These are phyloP conservation scores for Megaceryle alcyon DNA, from an alignment of 2,797 vertebrate species.

Conservation along the genomic window DNA sequence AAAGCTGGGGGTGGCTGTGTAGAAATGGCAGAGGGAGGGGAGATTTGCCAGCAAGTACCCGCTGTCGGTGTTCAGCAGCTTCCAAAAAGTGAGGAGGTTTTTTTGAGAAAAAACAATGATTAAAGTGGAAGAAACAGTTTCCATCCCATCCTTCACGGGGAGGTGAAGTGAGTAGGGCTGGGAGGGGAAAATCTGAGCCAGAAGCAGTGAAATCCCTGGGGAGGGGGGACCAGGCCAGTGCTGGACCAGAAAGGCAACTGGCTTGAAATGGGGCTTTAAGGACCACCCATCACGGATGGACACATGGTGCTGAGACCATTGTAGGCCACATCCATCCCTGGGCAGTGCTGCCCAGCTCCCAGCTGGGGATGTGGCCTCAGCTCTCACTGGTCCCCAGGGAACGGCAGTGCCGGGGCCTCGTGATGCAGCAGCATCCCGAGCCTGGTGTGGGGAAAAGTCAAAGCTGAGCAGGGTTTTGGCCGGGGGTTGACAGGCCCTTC, in stretches of 20 bases:
- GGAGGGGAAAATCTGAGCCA: not conserved
- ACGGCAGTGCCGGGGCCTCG: accelerated
- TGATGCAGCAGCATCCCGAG: not conserved
- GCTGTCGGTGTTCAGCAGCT: accelerated
- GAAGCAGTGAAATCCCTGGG: not conserved
- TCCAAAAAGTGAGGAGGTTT: not conserved
- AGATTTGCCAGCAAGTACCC: accelerated
- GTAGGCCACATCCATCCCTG: not conserved
- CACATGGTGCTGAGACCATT: accelerated
- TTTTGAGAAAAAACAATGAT: not conserved
- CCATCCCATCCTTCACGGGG: not conserved
- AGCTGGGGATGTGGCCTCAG: not conserved
- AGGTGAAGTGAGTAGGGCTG: not conserved
- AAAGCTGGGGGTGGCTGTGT: not conserved
- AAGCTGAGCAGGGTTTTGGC: not conserved
- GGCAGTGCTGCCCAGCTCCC: not conserved
- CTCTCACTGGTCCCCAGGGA: not conserved
- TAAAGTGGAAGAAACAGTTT: not conserved
- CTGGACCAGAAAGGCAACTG: not conserved
- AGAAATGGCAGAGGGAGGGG: not conserved
- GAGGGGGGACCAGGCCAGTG: not conserved
- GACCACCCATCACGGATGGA: accelerated
- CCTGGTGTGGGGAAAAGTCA: not conserved
- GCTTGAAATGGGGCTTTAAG: not conserved
- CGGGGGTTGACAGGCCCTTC: not conserved